Evolutionary conservation across 2,797 vertebrate genomes (phyloP), one percentile per base, ranked within the genome.

Genomic region (Gastrophryne carolinensis): DNA sequence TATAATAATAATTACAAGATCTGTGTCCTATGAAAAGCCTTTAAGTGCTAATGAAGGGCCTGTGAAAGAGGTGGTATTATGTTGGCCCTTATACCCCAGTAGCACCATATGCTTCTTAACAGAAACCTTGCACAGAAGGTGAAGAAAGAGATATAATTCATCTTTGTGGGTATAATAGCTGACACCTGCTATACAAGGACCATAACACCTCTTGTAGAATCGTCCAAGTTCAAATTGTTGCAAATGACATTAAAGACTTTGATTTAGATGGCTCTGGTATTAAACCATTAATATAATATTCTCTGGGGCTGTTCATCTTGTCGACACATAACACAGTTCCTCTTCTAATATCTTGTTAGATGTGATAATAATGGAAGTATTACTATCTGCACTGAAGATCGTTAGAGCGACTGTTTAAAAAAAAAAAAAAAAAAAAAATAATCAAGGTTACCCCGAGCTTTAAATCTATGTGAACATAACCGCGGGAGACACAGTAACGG

Each of bases 351-450:
- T 75, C 72, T 81, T 80, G 80, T 56, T 83, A 81, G 80, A 71
- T 64, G 44, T 30, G 34, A 82, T 84, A 87, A 87, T 86, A 86
- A 83, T 82, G 82, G 82, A 82, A 81, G 85, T 83, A 86, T 86
- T 86, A 80, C 79, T 82, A 80, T 83, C 82, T 80, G 83, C 54
- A 49, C 83, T 85, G 86, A 86, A 86, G 84, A 84, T 85, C 83
- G 84, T 87, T 85, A 87, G 84, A 86, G 83, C 81, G 85, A 86
- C 86, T 87, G 82, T 83, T 85, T 84, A 86, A 84, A 84, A 85
- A 50, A 34, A 27, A 49, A 32, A 73, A 54, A 53, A 27, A 53
- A 84, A 85, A 73, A 54, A 53, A 27, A 53, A 84, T 84, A 85
- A 84, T 81, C 85, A 88, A 87, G 86, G 88, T 87, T 87, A 87